Base-by-base conservation (phyloP, 2,888 invertebrate species). In the Drosophila nr. medialis region DNA sequence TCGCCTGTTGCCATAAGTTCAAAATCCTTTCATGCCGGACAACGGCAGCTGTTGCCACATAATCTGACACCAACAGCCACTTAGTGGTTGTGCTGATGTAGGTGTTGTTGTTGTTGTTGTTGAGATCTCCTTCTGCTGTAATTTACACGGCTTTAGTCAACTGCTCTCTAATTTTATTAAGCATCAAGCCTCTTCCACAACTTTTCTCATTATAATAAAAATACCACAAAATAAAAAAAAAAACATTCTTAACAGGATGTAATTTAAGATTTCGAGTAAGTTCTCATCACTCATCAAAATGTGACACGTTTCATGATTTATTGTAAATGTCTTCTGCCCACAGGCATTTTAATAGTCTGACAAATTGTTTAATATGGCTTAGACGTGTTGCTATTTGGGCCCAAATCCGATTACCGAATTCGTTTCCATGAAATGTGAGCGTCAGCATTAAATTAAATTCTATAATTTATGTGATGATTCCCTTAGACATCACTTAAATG, bases 31-130 rank as follows among this genome's bases (percentile, higher is more conserved):
- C 56, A 54, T 36, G 49, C 68, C 54, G 75, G 63, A 58, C 77
- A 64, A 50, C 58, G 64, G 65, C 84, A 82, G 87, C 82, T 86
- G 87, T 71, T 82, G 64, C 67, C 82, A 75, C 82, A 80, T 77
- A 82, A 82, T 76, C 76, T 65, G 64, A 45, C 70, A 38, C 40
- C 55, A 29, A 38, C 27, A n/a, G 55, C 27, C n/a, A 8, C n/a
- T n/a, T 8, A 4, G 10, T 53, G 1, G 34, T 4, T 34, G 7
- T 32, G 51, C 18, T 15, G 34, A 18, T 55, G 29, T 55, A 11
- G n/a, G 32, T 32, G 32, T 32, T 32, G 32, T 10, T 30, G 29
- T 7, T 27, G 27, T 27, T 58, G n/a, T 42, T 21, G 42, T 13
- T 15, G n/a, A n/a, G n/a, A 7, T 13, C 5, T 15, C 8, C 18